Conservation (phyloP, 2,113 vertebrate genomes). For the Myotis lucifugus region DNA sequence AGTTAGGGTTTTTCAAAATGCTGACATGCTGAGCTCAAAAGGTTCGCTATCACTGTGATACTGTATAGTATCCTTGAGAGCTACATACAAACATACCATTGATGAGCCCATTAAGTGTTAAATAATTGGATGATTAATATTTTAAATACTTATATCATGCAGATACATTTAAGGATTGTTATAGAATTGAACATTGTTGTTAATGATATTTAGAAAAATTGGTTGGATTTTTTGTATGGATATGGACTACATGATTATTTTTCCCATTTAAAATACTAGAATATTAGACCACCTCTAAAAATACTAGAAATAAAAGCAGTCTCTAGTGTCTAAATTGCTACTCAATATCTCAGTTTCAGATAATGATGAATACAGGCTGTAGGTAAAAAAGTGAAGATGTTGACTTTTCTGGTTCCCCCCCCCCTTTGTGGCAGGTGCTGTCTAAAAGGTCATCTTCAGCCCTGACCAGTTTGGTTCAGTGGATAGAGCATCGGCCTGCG, state of each 20-base stretch:
- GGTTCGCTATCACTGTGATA: too few relatives aligned
- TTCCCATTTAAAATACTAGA: slow-evolving; percentile 20
- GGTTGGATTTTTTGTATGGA: not conserved
- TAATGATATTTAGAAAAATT: not conserved
- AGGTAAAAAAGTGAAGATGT: not conserved
- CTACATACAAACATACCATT: not conserved
- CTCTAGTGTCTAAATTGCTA: not conserved
- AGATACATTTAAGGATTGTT: not conserved
- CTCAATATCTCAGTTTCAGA: not conserved
- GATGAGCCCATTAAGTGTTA: not conserved
- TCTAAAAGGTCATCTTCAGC: too few relatives aligned
- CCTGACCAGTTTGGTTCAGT: too few relatives aligned
- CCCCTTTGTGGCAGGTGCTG: not conserved
- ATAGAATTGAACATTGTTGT: not conserved
- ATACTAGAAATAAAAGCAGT: not conserved
- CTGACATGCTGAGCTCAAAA: too few relatives aligned
- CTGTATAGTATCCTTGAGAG: not conserved
- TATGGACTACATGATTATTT: not conserved
- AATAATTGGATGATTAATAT: not conserved
- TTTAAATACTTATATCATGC: not conserved
- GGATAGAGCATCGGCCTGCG: too few relatives aligned
- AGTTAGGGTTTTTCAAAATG: too few relatives aligned
- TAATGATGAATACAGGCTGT: not conserved
- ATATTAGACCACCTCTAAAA: not conserved
- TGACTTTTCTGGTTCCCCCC: not conserved